phyloP scores from a whole-genome alignment of 2,888 invertebrate genomes.

The Helleia helle region DNA sequence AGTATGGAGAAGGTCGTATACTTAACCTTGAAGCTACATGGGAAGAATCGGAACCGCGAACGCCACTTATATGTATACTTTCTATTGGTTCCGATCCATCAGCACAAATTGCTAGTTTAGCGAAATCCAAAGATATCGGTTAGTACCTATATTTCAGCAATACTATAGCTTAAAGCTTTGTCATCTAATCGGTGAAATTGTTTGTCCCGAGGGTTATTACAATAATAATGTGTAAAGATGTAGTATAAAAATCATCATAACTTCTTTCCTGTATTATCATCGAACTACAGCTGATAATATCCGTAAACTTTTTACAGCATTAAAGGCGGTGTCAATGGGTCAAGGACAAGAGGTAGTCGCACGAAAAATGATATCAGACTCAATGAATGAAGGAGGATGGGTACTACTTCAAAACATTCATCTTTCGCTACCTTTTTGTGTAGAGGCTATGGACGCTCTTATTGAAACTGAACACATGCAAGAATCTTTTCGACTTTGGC shows the following conservation, averaged over 20 bases:
- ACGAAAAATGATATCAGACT: constrained; percentile 84
- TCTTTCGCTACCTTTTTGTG: constrained; percentile 94
- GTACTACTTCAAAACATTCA: constrained; percentile 96
- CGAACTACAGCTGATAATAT: no score
- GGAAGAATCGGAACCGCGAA: constrained; percentile 90
- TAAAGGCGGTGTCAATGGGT: constrained; percentile 96
- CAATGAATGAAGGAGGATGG: constrained; percentile 91
- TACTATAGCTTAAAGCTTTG: no score
- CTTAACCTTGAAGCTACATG: constrained; percentile 93
- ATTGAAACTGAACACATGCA: constrained; percentile 89
- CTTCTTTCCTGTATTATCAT: no score
- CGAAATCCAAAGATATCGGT: constrained; percentile 91
- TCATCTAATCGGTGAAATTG: no score
- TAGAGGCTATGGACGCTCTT: constrained; percentile 92
- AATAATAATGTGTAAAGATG: no score
- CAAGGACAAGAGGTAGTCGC: constrained; percentile 95
- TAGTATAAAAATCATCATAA: no score
- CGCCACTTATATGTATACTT: constrained; percentile 92
- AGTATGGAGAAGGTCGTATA: constrained; percentile 93
- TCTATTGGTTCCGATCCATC: constrained; percentile 98
- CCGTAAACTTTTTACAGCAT: no score
- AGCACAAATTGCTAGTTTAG: constrained; percentile 90
- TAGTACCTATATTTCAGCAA: no score
- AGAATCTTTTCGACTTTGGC: constrained; percentile 90
- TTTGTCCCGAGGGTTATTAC: no score